phyloP scores from a whole-genome alignment of 2,888 invertebrate species.

The Cremastobaeus sp. region DNA sequence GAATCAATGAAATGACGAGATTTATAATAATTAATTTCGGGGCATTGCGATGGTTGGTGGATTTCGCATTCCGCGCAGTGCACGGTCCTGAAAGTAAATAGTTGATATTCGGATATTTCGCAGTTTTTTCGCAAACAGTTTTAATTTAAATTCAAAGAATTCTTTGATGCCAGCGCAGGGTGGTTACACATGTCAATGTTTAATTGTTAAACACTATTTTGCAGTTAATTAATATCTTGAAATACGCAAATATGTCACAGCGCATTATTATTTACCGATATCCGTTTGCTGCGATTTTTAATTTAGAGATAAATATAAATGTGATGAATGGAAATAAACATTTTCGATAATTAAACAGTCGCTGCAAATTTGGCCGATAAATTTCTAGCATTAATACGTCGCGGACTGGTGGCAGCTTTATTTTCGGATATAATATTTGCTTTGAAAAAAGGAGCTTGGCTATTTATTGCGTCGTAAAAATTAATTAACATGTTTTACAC shows the following conservation, averaged over 20 bases:
- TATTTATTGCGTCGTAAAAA: no score
- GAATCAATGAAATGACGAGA: no score
- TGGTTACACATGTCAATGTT: slow-evolving; percentile 40
- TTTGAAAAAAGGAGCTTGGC: no score
- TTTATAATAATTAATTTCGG: no score
- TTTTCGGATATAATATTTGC: no score
- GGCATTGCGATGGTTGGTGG: no score
- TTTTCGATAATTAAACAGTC: slow-evolving; percentile 9
- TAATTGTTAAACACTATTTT: slow-evolving; percentile 47
- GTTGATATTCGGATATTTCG: slow-evolving; percentile 35
- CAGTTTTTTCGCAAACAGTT: slow-evolving; percentile 37
- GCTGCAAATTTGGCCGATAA: slow-evolving; percentile 9
- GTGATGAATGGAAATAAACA: slow-evolving; percentile 16
- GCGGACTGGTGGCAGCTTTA: no score
- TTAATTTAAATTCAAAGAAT: slow-evolving; percentile 38
- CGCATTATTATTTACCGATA: slow-evolving; percentile 40
- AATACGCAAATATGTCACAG: slow-evolving; percentile 19
- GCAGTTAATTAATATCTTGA: slow-evolving; percentile 39
- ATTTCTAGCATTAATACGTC: slow-evolving; percentile 1
- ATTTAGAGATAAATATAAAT: slow-evolving; percentile 23
- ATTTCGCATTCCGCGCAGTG: no score
- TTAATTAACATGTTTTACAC: no score
- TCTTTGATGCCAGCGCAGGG: slow-evolving; percentile 27
- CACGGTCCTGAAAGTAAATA: slow-evolving; percentile 49
- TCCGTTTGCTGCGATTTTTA: slow-evolving; percentile 10